Evolutionary conservation across 1,140 invertebrate genomes (phyloP).

Genomic region (Platyscapa corneri): DNA sequence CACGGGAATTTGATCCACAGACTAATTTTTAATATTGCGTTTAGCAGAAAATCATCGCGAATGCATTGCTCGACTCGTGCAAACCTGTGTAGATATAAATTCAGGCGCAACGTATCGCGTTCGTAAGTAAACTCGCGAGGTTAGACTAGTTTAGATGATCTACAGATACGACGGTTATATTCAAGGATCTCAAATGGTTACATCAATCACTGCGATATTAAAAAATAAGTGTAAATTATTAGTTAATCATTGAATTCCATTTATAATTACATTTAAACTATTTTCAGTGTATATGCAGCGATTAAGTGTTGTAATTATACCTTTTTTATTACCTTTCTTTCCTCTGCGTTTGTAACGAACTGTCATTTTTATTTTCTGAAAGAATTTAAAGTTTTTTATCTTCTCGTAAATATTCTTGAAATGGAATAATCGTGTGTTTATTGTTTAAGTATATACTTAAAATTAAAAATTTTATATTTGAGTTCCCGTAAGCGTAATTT

Average conservation of each 20-base stretch:
- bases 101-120: neutral
- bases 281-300: no score
- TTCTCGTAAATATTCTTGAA: neutral
- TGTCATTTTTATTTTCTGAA: no score
- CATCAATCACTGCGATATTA: neutral
- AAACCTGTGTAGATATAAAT: neutral
- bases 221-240: neutral
- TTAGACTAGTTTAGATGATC: neutral
- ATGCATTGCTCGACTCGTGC: neutral
- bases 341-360: neutral
- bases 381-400: neutral
- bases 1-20: neutral
- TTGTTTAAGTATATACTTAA: neutral
- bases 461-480: neutral
- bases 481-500: neutral
- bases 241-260: neutral
- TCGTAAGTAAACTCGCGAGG: neutral
- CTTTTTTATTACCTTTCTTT: neutral
- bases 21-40: neutral
- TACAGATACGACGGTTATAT: neutral
- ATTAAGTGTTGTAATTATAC: neutral
- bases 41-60: neutral
- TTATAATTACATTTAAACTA: neutral
- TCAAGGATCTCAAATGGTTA: neutral
- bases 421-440: neutral